Evolutionary conservation across 2,797 vertebrate species (phyloP), one percentile per base, ranked within the genome.

Genomic region (Lutjanus argentimaculatus): DNA sequence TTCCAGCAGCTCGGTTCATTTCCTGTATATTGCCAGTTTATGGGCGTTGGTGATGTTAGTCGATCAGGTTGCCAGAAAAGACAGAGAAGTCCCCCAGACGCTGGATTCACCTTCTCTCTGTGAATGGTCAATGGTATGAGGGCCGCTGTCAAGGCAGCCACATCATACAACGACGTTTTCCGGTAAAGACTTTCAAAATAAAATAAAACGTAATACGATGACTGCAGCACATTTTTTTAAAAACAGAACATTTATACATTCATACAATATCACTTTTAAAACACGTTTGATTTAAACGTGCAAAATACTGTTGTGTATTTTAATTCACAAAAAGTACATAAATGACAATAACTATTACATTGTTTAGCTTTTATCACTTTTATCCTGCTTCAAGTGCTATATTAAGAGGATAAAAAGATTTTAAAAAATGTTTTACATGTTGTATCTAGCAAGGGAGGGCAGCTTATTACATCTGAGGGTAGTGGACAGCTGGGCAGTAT

Each of bases 41-140:
- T 94, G 95, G 95, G 95, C 95, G 95, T 67, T 93, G 95, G 92
- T 95, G 92, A 93, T 92, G 91, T 89, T 90, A 82, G 89, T 94
- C 90, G 90, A 83, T 92, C 92, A 93, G 93, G 83, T 85, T 91
- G 90, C 84, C 72, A 84, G 79, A 85, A 82, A 56, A 78, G 66
- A 82, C 82, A 78, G 70, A 72, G 73, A 80, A 83, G 71, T 86
- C 83, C 78, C 88, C 78, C 65, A 86, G 80, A 86, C 87, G 80
- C 46, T 57, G 87, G n/a, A 57, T 88, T 89, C 87, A 87, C 93
- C 92, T 90, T 94, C 94, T 93, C 90, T 89, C 87, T 52, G 46
- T 49, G 42, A 93, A 72, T 85, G 92, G 88, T 80, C 88, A 87
- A 55, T 11, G 62, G 17, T 10, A 10, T 8, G 19, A 42, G 51